Evolutionary conservation across 2,797 vertebrate species (phyloP), one percentile per base, ranked within the genome.

Genomic region (Microhierax caerulescens): DNA sequence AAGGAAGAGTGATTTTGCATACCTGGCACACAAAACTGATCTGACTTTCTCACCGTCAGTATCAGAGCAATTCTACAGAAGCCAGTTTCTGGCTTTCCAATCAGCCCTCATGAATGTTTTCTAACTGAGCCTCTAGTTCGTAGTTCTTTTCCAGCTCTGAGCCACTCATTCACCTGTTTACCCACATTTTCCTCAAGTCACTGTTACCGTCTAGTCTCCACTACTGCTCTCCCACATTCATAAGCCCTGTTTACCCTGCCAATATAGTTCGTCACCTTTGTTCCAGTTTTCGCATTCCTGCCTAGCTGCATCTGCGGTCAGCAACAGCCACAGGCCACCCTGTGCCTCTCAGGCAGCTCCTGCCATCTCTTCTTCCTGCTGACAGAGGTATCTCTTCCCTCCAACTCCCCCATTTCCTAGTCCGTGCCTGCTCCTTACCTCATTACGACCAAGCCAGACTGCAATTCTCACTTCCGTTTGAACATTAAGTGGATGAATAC

Each of bases 341-440:
- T 34, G 4, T 32, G 28, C 34, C 5, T 60, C 7, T 81, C n/a
- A n/a, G 34, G 19, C 41, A 18, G 12, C 53, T 89, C 67, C 30
- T 81, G 50, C 53, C 47, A 34, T 41, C 19, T 70, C 51, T 61
- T 73, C 25, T 18, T 54, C 27, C 37, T 36, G 21, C 43, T 72
- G 27, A 60, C 6, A 0, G 0, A 77, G 12, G 8, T 10, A 6
- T 24, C 20, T 39, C 37, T 67, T 77, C 36, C 25, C 25, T 48
- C 22, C 15, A 61, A 14, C 18, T 83, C 32, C 23, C 11, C 10
- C 4, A 1, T 68, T 77, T 59, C 57, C 37, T 56, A 13, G n/a
- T 73, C 51, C 28, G 53, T 1, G 2, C 7, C 30, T 22, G 27
- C 36, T 88, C 54, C 27, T 90, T 28, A 88, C 10, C 20, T 81